Conservation (phyloP, 2,113 vertebrate genomes). For the Grus americana region DNA sequence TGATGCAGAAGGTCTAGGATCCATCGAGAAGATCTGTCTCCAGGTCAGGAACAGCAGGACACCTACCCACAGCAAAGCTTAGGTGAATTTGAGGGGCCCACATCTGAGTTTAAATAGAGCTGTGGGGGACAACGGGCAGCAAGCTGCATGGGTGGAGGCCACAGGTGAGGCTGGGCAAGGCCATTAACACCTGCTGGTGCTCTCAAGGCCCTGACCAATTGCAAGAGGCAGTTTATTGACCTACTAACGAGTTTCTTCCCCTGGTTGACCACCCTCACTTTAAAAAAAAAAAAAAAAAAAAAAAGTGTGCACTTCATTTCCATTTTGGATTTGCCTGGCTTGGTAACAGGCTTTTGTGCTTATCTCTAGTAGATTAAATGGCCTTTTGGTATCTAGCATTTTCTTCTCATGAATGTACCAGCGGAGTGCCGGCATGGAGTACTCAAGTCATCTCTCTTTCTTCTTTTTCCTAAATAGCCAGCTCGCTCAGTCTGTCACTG, state of each 20-base stretch:
- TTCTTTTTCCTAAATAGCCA: background rate
- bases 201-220: background rate
- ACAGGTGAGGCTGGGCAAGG: background rate
- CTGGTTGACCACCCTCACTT: background rate
- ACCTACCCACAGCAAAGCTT: background rate
- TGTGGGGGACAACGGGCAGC: background rate
- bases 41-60: background rate
- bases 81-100: fast-evolving
- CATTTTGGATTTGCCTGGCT: background rate
- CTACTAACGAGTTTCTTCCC: background rate
- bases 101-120: background rate
- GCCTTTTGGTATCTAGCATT: background rate
- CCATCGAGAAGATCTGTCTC: background rate
- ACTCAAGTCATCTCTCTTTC: background rate
- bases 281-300: background rate
- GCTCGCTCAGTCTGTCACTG: background rate
- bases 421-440: background rate
- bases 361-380: slow-evolving; percentile 14
- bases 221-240: background rate
- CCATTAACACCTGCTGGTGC: background rate
- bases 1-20: background rate
- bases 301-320: background rate
- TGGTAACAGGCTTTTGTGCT: background rate
- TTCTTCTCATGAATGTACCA: background rate
- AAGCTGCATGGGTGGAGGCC: too few relatives aligned